Evolutionary conservation across 1,140 invertebrate species (phyloP), one percentile per base, ranked within the genome.

Genomic region (Rhynchophorus ferrugineus): DNA sequence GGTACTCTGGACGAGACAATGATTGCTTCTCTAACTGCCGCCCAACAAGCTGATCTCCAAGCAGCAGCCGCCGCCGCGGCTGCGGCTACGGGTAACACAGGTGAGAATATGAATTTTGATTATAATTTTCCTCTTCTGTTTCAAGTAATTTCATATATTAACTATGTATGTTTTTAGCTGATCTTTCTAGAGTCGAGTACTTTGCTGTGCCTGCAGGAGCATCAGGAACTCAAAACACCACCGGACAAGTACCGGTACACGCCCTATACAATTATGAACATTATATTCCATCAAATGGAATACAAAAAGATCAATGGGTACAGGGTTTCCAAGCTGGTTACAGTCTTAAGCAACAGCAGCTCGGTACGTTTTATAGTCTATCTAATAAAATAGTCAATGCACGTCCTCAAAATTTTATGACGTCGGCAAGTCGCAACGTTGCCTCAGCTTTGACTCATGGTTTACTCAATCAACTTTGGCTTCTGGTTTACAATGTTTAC

Each of bases 121-220:
- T n/a, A n/a, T n/a, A n/a, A n/a, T n/a, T n/a, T n/a, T n/a, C n/a
- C n/a, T n/a, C n/a, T n/a, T n/a, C n/a, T n/a, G n/a, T n/a, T n/a
- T n/a, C n/a, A n/a, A n/a, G n/a, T n/a, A n/a, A n/a, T 29, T 29
- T 5, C 24, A 6, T 29, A 29, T 29, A 6, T 29, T 29, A 11
- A 62, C 11, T 29, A n/a, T 29, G 5, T 29, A 11, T 29, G 24
- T 18, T 42, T 47, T 20, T 19, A 38, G 50, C 46, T 6, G 62
- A 59, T 56, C 57, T 66, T 21, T 62, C 64, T 1, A 57, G 66
- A 47, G 62, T 69, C 16, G 76, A 78, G 58, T 78, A 76, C 59
- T 78, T 78, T 54, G 69, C 75, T 11, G 71, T 74, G 46, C 75
- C 75, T 11, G 65, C 74, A 17, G 68, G 69, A 19, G 63, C 42